Evolutionary conservation across 2,888 invertebrate species (phyloP).

Genomic region (Thereva unica): DNA sequence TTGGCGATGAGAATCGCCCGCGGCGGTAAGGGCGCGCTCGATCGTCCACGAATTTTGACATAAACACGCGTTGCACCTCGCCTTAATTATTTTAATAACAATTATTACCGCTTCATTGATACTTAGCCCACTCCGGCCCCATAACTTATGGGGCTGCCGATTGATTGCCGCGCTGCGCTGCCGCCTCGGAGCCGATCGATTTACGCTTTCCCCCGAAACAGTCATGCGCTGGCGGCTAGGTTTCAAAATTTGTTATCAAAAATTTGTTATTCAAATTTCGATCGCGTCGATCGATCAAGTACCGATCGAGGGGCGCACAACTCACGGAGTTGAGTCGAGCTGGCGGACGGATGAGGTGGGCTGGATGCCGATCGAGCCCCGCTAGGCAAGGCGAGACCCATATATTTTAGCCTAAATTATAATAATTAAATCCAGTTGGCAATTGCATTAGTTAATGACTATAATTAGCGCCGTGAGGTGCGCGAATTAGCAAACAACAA

Average conservation of each 20-base stretch:
- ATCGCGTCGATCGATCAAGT: constrained; percentile 21
- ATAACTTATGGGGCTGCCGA: constrained; percentile 22
- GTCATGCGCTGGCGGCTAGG: constrained; percentile 27
- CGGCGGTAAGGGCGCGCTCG: constrained; percentile 42
- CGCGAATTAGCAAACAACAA: constrained; percentile 35
- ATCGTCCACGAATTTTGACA: constrained; percentile 48
- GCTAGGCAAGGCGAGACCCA: constrained; percentile 6
- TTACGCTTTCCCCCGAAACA: constrained; percentile 2
- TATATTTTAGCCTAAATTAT: constrained; percentile 30
- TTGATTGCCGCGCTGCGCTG: constrained; percentile 12
- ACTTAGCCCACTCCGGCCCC: constrained; percentile 18
- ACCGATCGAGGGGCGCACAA: constrained; percentile 14
- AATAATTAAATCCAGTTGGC: constrained; percentile 33
- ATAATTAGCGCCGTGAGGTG: constrained; percentile 24
- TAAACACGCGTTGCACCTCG: constrained; percentile 50
- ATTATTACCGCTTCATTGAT: constrained; percentile 48
- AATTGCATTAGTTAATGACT: constrained; percentile 37
- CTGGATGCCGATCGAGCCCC: constrained; percentile 1
- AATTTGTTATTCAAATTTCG: constrained; percentile 37
- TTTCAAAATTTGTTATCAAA: constrained; percentile 25
- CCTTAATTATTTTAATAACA: constrained; percentile 53
- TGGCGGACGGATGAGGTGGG: no score
- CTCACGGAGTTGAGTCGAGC: neutral
- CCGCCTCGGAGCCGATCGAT: constrained; percentile 24
- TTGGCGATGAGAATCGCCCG: constrained; percentile 11